A percentile compares a stretch with the other conserved stretches of the same genome.
These are phyloP conservation scores for Clepsis dumicolana DNA, from an alignment of 2,888 invertebrate species.

Conservation along the genomic window DNA sequence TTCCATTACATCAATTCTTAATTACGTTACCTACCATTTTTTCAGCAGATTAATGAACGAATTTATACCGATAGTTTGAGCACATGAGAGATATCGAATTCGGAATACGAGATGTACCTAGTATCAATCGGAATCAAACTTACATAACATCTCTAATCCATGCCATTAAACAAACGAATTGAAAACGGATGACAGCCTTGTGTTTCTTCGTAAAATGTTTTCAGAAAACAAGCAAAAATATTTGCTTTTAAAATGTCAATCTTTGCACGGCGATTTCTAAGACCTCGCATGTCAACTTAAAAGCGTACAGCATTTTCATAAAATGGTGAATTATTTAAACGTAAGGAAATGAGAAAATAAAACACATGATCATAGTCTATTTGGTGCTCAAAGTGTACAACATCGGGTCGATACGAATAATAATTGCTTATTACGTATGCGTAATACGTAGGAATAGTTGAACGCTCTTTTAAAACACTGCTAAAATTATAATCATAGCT, in stretches of 20 bases:
- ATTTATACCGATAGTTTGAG: no score
- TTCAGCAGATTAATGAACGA: no score
- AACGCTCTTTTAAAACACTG: not conserved
- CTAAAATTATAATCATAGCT: no score
- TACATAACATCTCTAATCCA: no score
- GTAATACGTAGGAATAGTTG: no score
- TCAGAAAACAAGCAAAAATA: not conserved
- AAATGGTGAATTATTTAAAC: not conserved
- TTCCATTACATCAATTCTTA: no score
- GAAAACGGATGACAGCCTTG: not conserved
- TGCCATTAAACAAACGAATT: constrained; percentile 13
- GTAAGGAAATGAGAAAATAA: not conserved
- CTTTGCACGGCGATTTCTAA: not conserved
- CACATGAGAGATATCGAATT: no score
- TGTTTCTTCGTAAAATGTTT: not conserved
- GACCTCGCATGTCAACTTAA: not conserved
- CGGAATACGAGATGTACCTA: no score
- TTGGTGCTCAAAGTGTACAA: not conserved
- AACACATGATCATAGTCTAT: not conserved
- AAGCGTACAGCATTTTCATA: not conserved
- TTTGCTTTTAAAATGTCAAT: constrained; percentile 5
- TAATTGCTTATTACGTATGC: no score
- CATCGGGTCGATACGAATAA: no score
- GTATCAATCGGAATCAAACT: no score
- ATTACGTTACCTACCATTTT: no score